Evolutionary conservation across 1,140 invertebrate species (phyloP).

Genomic region (Pseudobourletiella spinata): DNA sequence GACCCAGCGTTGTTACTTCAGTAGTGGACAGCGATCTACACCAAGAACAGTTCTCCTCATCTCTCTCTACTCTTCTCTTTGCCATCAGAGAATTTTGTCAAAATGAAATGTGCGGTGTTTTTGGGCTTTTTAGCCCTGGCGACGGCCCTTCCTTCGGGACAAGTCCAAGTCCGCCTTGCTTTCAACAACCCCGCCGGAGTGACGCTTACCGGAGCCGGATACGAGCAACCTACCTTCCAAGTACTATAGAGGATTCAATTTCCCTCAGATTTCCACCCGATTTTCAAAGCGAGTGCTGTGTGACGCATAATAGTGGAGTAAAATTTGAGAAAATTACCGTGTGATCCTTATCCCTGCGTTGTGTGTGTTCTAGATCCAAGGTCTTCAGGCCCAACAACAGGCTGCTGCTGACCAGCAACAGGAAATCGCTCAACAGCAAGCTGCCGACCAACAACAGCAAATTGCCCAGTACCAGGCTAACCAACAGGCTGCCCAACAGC

Average conservation of each 20-base stretch:
- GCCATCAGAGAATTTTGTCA: slow-evolving; percentile 6
- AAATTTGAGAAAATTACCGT: no score
- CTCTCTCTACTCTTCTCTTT: slow-evolving; percentile 7
- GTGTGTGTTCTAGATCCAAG: no score
- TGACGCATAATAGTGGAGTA: no score
- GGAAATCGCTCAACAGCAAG: no score
- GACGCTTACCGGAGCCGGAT: slow-evolving; percentile 26
- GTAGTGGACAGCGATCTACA: slow-evolving; percentile 20
- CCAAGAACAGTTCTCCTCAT: background rate
- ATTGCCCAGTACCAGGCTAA: background rate
- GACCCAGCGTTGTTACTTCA: slow-evolving; percentile 16
- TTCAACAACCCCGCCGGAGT: slow-evolving; percentile 32
- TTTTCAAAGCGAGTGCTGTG: background rate
- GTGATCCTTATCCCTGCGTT: no score
- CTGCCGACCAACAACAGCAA: slow-evolving; percentile 1
- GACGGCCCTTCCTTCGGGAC: background rate
- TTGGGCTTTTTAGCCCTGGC: slow-evolving; percentile 27
- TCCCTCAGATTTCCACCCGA: background rate
- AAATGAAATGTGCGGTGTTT: slow-evolving; percentile 17
- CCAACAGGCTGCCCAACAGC: background rate
- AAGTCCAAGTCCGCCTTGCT: slow-evolving; percentile 4
- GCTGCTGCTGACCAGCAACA: background rate
- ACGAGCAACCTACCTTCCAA: background rate
- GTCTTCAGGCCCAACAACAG: slow-evolving; percentile 3
- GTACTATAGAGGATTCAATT: slow-evolving; percentile 14